Conservation (phyloP, 2,888 invertebrate species). For the Mechanitis mazaeus region DNA sequence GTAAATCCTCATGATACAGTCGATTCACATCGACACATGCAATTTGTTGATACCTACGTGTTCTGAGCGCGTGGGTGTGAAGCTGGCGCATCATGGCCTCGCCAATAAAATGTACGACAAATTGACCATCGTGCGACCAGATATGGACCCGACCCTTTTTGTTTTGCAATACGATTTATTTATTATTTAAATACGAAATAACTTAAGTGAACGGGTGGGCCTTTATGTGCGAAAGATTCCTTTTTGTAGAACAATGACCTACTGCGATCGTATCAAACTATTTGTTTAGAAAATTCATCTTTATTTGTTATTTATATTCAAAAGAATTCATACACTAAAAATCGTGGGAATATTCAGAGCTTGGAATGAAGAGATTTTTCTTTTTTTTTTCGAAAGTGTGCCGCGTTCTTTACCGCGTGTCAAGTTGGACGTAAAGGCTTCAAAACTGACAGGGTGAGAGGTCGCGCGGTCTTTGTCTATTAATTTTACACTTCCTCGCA, state of each 20-base stretch:
- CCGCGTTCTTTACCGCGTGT: constrained; percentile 1
- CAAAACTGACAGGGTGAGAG: constrained; percentile 22
- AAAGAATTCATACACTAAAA: not conserved
- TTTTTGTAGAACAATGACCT: constrained; percentile 5
- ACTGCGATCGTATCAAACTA: not conserved
- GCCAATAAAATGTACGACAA: constrained; percentile 39
- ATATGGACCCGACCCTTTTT: constrained; percentile 29
- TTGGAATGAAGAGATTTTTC: not conserved
- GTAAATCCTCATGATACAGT: constrained; percentile 9
- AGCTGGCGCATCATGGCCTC: constrained; percentile 23
- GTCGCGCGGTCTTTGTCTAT: constrained; percentile 20
- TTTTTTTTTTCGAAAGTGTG: not conserved
- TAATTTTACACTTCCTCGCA: constrained; percentile 21
- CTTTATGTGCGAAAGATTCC: not conserved
- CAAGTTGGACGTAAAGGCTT: constrained; percentile 6
- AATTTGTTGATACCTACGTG: constrained; percentile 25
- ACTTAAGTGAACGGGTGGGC: constrained; percentile 20
- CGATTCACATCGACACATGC: constrained; percentile 24
- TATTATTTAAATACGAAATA: constrained; percentile 28
- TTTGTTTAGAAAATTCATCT: not conserved
- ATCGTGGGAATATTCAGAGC: constrained; percentile 1
- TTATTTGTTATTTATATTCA: not conserved
- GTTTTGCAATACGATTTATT: constrained; percentile 31
- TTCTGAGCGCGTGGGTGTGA: constrained; percentile 18
- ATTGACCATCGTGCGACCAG: constrained; percentile 32